Percentiles rank a stretch among this genome's conserved stretches.
Evolutionary conservation across 2,113 vertebrate species (phyloP).

Genomic region (Lathamus discolor): DNA sequence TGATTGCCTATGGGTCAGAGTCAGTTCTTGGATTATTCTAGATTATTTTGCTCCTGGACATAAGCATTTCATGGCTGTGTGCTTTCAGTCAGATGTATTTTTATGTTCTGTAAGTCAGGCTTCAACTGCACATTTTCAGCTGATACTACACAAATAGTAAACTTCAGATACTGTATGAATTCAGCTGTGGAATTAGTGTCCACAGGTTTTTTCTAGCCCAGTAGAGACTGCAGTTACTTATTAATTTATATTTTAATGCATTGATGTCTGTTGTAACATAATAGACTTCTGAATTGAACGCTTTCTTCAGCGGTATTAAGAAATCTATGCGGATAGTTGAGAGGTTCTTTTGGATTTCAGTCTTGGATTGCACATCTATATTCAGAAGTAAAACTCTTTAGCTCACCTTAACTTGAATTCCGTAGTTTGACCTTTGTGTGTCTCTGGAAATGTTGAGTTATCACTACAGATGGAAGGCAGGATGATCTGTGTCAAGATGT

Average conservation of each 20-base stretch:
- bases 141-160: neutral
- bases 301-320: neutral
- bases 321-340: neutral
- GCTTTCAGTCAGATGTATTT: neutral
- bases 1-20: neutral
- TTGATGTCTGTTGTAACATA: neutral
- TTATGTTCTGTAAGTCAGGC: neutral
- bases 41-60: neutral
- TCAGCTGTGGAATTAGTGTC: neutral
- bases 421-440: neutral
- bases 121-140: neutral
- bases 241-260: neutral
- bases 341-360: neutral
- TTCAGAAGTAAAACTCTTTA: neutral
- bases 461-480: neutral
- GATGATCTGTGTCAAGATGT: neutral
- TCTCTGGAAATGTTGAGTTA: neutral
- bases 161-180: neutral
- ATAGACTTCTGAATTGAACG: neutral
- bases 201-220: neutral
- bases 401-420: neutral
- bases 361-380: neutral
- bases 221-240: neutral
- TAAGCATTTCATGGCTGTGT: neutral
- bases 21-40: neutral